Percentiles rank a stretch among this genome's conserved stretches.
phyloP scores from a whole-genome alignment of 2,888 invertebrate genomes.

The Alviniconcha strummeri region DNA sequence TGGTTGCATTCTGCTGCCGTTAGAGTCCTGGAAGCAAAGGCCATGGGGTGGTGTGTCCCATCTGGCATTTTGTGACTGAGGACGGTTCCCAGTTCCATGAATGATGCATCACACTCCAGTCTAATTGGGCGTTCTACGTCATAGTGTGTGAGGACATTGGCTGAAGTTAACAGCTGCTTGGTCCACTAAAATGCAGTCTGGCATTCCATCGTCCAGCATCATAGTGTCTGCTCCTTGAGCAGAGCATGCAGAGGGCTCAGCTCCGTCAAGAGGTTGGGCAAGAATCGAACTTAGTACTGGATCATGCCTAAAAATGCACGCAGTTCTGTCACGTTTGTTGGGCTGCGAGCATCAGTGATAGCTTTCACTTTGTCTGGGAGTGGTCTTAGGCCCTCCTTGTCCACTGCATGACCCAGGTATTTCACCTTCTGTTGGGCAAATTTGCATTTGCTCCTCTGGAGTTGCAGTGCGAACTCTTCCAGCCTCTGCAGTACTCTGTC shows the following conservation, averaged over 20 bases:
- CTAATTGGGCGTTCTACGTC: background rate
- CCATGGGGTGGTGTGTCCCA: background rate
- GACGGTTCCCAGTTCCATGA: background rate
- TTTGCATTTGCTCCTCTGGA: background rate
- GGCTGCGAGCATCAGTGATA: background rate
- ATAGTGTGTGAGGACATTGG: background rate
- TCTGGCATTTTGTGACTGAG: background rate
- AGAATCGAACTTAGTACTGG: background rate
- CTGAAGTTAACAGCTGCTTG: background rate
- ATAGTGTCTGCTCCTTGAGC: background rate
- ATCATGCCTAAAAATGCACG: background rate
- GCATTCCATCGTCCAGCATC: background rate
- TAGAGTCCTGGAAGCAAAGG: background rate
- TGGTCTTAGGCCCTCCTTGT: background rate
- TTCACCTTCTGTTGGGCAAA: background rate
- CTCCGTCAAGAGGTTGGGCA: background rate
- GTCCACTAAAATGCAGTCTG: background rate
- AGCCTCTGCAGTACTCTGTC: background rate
- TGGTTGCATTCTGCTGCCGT: background rate
- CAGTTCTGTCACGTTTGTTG: background rate
- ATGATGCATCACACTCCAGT: background rate
- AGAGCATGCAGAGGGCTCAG: background rate
- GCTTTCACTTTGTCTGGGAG: background rate
- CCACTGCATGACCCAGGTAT: background rate
- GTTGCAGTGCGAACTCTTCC: background rate